phyloP scores from a whole-genome alignment of 2,113 vertebrate genomes.

The Pseudopodoces humilis region DNA sequence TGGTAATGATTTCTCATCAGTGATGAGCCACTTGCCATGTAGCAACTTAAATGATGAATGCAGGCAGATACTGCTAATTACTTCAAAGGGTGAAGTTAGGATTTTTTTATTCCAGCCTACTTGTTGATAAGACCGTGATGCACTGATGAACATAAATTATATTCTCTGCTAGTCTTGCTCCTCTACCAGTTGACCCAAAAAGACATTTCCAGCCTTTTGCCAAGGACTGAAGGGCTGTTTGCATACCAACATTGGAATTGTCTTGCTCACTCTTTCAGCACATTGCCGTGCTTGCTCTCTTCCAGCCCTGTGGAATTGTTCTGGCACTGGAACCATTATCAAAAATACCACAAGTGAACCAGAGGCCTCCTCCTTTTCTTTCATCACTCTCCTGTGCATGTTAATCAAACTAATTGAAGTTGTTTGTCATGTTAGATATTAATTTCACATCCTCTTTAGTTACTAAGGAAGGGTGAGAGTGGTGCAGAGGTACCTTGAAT shows the following conservation, averaged over 20 bases:
- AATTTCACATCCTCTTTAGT: not conserved
- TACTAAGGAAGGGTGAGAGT: not conserved
- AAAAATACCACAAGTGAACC: not conserved
- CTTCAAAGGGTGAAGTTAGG: not conserved
- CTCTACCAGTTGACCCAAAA: not conserved
- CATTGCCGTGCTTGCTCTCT: not conserved
- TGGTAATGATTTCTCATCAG: not conserved
- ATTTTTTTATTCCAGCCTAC: not conserved
- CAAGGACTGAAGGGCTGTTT: not conserved
- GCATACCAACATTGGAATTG: not conserved
- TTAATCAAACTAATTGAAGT: not conserved
- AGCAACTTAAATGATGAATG: not conserved
- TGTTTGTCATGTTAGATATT: not conserved
- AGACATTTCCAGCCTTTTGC: not conserved
- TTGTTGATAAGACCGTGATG: not conserved
- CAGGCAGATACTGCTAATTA: not conserved
- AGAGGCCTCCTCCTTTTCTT: not conserved
- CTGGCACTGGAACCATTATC: not conserved
- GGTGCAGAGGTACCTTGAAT: not conserved
- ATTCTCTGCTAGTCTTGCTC: not conserved
- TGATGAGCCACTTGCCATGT: not conserved
- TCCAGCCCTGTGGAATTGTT: not conserved
- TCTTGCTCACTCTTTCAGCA: not conserved
- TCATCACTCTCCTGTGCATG: not conserved
- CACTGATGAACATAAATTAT: not conserved